Base-by-base conservation (phyloP, 2,797 vertebrate species). In the Poeciliopsis turneri region DNA sequence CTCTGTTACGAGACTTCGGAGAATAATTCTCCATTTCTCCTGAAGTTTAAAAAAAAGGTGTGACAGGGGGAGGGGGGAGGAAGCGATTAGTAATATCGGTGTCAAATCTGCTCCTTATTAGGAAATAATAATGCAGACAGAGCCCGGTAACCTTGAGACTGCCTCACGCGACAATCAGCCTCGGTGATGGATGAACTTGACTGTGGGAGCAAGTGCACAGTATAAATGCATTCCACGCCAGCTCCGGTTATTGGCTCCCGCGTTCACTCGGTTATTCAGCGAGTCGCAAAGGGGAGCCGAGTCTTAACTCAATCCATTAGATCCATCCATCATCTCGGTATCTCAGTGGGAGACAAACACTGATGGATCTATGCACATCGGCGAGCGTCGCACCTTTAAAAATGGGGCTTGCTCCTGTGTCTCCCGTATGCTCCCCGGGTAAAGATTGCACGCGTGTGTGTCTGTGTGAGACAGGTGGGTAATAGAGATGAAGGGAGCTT, bases 251-350 rank as follows among this genome's bases (percentile, higher is more conserved):
- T 92, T 92, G 89, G 87, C 89, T 80, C 72, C 18, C 25, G 59
- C 83, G 55, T 88, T 89, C 84, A 77, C 81, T 83, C 83, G 28
- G 85, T 87, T 87, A 92, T 85, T 87, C 89, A 90, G 89, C 89
- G 88, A 89, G 87, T 89, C 90, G 83, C 88, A 74, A 75, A 88
- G 82, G 82, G 83, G 85, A 87, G 88, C 75, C 5, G 71, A 77
- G 87, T 83, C 90, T 90, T 93, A 91, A 93, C 93, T 93, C 89
- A 93, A 92, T 90, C 91, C 92, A 94, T 94, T 92, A 93, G 86
- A 92, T 87, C 84, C 93, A 94, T 95, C 93, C 92, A 87, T 94
- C 94, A 95, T 94, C 86, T 89, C 85, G 30, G 86, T 94, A 94
- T 94, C 94, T 91, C 89, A 80, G 91, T 69, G 77, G 91, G 91